A percentile compares a stretch with the other conserved stretches of the same genome.
Conservation (phyloP, 2,113 vertebrate species). For the Solea solea region DNA sequence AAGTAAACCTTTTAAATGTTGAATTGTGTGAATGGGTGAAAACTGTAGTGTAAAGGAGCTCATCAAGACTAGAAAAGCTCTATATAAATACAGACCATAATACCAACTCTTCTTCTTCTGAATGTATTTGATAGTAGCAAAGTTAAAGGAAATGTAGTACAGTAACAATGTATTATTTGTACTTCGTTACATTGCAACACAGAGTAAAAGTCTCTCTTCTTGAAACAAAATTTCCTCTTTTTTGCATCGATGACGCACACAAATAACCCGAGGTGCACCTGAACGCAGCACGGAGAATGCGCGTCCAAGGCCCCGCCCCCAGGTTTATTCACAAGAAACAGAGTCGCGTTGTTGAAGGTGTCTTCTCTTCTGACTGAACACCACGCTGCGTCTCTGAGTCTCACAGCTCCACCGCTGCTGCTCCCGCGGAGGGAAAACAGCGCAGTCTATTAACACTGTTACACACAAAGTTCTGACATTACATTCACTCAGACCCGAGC, state of each 20-base stretch:
- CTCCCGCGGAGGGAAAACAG: neutral
- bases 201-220: no score
- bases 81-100: no score
- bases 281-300: conserved; percentile 34
- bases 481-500: conserved; percentile 2
- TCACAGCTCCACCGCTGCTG: neutral
- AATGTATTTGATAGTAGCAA: no score
- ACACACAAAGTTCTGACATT: neutral
- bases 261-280: neutral
- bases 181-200: no score
- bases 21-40: no score
- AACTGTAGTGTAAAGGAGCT: no score
- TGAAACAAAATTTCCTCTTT: no score
- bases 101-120: no score
- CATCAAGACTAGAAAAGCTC: no score
- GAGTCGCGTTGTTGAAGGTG: neutral
- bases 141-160: no score
- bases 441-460: neutral
- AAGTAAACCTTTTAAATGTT: no score
- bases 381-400: conserved; percentile 35
- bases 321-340: conserved; percentile 27
- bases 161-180: no score
- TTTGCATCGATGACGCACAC: neutral
- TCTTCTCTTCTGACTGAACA: neutral
- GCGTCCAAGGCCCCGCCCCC: conserved; percentile 9